Evolutionary conservation across 92 coral and sea anemone species (phyloP).

Genomic region (Montipora capitata): DNA sequence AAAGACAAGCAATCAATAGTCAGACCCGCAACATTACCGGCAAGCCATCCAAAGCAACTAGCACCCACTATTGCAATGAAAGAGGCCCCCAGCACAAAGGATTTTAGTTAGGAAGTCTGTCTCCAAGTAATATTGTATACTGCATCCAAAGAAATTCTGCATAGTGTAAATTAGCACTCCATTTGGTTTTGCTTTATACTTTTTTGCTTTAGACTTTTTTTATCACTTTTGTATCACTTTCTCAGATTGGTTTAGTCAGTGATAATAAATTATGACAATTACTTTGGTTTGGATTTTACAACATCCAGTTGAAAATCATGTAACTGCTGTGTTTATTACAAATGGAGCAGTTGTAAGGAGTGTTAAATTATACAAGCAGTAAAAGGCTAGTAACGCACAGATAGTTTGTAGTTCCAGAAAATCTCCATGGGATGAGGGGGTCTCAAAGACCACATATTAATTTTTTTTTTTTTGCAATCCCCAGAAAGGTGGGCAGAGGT

Average conservation of each 20-base stretch:
- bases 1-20: conserved; percentile 21
- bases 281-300: conserved; percentile 12
- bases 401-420: not conserved
- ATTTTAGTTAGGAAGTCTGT: conserved; percentile 13
- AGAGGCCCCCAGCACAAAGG: conserved; percentile 40
- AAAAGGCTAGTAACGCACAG: not conserved
- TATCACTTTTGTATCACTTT: not conserved
- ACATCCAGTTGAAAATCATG: not conserved
- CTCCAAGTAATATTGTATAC: conserved; percentile 7
- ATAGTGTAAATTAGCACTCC: not conserved
- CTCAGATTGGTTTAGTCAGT: conserved; percentile 12
- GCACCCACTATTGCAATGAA: conserved; percentile 62
- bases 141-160: not conserved
- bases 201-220: too few species aligned
- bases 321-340: not conserved
- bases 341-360: not conserved
- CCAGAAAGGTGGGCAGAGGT: not conserved
- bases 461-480: not conserved
- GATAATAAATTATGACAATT: conserved; percentile 2
- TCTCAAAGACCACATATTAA: not conserved
- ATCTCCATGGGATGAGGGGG: conserved; percentile 9
- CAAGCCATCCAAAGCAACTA: conserved; percentile 20
- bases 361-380: conserved; percentile 6
- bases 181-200: not conserved
- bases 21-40: conserved; percentile 5